These are phyloP conservation scores for Anoplopoma fimbria DNA, from an alignment of 2,113 vertebrate genomes.

Conservation along the genomic window DNA sequence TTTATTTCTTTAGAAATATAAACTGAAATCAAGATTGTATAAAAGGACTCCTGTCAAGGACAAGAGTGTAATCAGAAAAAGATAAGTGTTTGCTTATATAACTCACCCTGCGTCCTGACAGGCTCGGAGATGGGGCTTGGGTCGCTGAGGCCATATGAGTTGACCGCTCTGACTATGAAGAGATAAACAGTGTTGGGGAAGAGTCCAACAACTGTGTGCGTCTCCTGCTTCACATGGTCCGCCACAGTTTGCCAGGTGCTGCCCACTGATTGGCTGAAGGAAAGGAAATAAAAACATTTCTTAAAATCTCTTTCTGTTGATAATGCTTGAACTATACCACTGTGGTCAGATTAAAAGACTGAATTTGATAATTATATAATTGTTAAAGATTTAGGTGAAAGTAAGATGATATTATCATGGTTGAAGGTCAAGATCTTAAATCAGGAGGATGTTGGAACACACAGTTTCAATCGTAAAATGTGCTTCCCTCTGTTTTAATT, in stretches of 20 bases:
- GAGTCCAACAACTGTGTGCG: conserved; percentile 89
- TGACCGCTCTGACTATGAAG: conserved; percentile 92
- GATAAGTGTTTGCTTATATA: background rate
- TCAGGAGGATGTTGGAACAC: background rate
- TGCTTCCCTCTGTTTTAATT: background rate
- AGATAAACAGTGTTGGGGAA: conserved; percentile 91
- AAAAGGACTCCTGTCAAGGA: background rate
- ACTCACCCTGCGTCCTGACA: conserved; percentile 90
- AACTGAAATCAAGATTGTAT: conserved; percentile 22
- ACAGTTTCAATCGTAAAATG: conserved; percentile 2
- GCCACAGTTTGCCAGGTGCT: conserved; percentile 94
- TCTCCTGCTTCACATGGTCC: conserved; percentile 88
- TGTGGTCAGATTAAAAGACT: background rate
- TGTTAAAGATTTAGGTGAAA: background rate
- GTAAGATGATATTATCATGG: background rate
- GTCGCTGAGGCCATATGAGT: conserved; percentile 91
- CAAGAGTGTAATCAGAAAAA: background rate
- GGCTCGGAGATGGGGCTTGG: conserved; percentile 94
- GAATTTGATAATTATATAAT: background rate
- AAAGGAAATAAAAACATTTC: background rate
- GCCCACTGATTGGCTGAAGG: conserved; percentile 88
- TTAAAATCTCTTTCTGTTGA: background rate
- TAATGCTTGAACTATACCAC: background rate
- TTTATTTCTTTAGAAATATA: conserved; percentile 24
- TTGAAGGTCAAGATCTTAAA: conserved; percentile 24